Evolutionary conservation across 2,113 vertebrate species (phyloP), one percentile per base, ranked within the genome.

Genomic region (Tachysurus vachellii): DNA sequence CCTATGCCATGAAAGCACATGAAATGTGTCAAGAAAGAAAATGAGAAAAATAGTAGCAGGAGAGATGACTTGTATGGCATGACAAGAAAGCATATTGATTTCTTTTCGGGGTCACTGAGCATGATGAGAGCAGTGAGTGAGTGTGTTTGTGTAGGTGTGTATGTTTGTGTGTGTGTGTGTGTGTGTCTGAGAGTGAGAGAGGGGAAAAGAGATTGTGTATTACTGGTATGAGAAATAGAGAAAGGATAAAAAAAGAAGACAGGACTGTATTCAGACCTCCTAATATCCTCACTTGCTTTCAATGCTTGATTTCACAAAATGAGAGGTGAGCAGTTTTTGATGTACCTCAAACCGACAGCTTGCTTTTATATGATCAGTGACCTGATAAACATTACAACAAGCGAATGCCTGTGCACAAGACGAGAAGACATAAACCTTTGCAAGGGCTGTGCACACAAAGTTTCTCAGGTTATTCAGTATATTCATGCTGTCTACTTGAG

Each of bases 21-120:
- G 62, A 80, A 87, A 83, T 80, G 42, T 82, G 56, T 89, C 73
- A 80, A 75, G 28, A 54, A 75, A 62, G 64, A 86, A 82, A 84
- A 47, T 61, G 47, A 47, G n/a, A 47, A 71, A 89, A 89, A 85
- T 36, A 77, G 53, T 73, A 76, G 19, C 84, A 85, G 89, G 85
- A 62, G 56, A 83, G 71, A 80, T 83, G 64, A 68, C 64, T 88
- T 85, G 59, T 68, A 21, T 89, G 77, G 83, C 79, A 89, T 87
- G 80, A 89, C 88, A 88, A 88, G 83, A 88, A 91, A 86, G 87
- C 59, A 86, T 88, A 90, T 90, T 90, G 88, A 88, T 90, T 91
- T 89, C 73, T 88, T 87, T 88, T 90, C 57, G 87, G 91, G 88
- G 89, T 88, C 83, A 88, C 82, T 85, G 89, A 89, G 84, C 88